phyloP scores from a whole-genome alignment of 2,888 invertebrate species.

The Acholoe squamosa region DNA sequence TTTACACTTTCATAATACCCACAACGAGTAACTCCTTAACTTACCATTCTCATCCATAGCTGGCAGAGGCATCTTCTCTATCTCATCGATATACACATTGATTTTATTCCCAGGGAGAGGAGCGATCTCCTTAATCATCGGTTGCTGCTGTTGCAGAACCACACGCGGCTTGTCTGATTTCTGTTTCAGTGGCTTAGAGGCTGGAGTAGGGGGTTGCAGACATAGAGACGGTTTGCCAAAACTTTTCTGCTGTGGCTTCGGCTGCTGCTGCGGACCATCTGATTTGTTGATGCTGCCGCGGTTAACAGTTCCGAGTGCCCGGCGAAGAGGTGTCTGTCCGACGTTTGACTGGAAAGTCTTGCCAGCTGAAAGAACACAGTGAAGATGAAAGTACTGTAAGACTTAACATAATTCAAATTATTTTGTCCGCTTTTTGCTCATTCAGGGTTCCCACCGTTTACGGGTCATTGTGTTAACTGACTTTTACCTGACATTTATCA shows the following conservation, averaged over 20 bases:
- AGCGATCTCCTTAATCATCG: too few species aligned
- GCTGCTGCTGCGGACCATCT: background rate
- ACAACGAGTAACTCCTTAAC: too few species aligned
- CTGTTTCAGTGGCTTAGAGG: background rate
- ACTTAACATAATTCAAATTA: background rate
- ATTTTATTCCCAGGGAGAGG: too few species aligned
- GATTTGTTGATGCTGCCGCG: background rate
- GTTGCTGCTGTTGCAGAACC: too few species aligned
- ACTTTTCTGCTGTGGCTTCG: background rate
- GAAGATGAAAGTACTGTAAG: background rate
- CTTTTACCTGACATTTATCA: too few species aligned
- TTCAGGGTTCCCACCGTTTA: background rate
- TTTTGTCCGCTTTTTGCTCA: background rate
- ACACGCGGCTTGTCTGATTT: too few species aligned
- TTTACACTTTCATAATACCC: too few species aligned
- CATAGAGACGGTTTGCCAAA: background rate
- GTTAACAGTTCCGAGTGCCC: background rate
- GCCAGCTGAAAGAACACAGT: background rate
- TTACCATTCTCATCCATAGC: too few species aligned
- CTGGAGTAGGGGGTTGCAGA: background rate
- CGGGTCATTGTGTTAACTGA: background rate
- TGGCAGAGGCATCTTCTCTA: too few species aligned
- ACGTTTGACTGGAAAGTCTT: conserved; percentile 8
- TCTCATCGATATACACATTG: too few species aligned
- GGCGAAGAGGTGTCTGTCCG: background rate